phyloP scores from a whole-genome alignment of 2,113 vertebrate genomes.

The Oenanthe melanoleuca region DNA sequence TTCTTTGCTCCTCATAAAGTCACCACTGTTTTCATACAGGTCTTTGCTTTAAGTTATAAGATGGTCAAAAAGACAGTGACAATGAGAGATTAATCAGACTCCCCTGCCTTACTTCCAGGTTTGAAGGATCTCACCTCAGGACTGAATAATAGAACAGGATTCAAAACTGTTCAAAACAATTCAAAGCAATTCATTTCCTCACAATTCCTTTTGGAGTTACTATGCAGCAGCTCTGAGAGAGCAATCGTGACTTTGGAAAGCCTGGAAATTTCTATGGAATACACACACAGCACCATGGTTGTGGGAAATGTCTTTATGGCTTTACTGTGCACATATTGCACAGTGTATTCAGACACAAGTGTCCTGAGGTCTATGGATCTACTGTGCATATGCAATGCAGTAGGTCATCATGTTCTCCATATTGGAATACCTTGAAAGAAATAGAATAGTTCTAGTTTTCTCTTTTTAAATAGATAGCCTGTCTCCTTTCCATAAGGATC shows the following conservation, averaged over 20 bases:
- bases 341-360: background rate
- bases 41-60: background rate
- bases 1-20: background rate
- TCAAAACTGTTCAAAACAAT: background rate
- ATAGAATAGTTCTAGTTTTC: background rate
- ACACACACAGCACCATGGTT: background rate
- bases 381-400: accelerated
- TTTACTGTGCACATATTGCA: background rate
- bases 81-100: background rate
- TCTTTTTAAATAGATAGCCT: background rate
- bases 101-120: background rate
- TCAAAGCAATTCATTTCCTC: accelerated
- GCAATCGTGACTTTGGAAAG: background rate
- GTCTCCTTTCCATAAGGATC: background rate
- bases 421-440: background rate
- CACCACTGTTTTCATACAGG: background rate
- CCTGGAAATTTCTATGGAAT: background rate
- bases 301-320: background rate
- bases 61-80: background rate
- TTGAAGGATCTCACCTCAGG: background rate
- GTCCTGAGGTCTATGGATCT: background rate
- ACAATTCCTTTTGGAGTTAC: background rate
- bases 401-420: background rate
- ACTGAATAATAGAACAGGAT: background rate
- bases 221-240: background rate